Percentiles rank a stretch among this genome's conserved stretches.
These are phyloP conservation scores for Poeciliopsis occidentalis DNA, from an alignment of 2,113 vertebrate genomes.

Conservation along the genomic window DNA sequence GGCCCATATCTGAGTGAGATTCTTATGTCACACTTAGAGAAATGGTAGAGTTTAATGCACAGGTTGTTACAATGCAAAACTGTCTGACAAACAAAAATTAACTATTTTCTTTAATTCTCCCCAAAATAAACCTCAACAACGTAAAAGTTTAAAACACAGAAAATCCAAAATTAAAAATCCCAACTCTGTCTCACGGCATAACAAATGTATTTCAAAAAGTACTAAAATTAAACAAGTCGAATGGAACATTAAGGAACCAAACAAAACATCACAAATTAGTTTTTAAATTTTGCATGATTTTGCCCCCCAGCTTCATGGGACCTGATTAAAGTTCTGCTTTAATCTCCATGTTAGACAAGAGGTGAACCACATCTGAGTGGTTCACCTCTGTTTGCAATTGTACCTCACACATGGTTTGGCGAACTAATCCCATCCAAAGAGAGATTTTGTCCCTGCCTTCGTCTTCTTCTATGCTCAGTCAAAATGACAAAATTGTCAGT, in stretches of 20 bases:
- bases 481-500: not conserved
- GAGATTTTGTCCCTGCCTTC: constrained; percentile 41
- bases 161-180: too few relatives aligned
- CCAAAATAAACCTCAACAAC: not conserved
- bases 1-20: not conserved
- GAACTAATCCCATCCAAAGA: constrained; percentile 51
- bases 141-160: too few relatives aligned
- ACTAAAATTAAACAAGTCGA: too few relatives aligned
- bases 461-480: constrained; percentile 36
- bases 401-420: constrained; percentile 38
- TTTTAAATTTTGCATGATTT: not conserved
- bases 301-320: too few relatives aligned
- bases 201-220: too few relatives aligned
- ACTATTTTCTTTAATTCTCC: not conserved
- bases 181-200: too few relatives aligned
- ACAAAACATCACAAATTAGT: not conserved
- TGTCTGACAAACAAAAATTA: not conserved
- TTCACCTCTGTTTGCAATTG: constrained; percentile 45
- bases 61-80: not conserved
- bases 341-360: not conserved
- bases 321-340: not conserved
- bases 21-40: not conserved
- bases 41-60: not conserved
- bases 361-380: not conserved
- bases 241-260: too few relatives aligned